Evolutionary conservation across 2,113 vertebrate species (phyloP).

Genomic region (Butorides virescens): DNA sequence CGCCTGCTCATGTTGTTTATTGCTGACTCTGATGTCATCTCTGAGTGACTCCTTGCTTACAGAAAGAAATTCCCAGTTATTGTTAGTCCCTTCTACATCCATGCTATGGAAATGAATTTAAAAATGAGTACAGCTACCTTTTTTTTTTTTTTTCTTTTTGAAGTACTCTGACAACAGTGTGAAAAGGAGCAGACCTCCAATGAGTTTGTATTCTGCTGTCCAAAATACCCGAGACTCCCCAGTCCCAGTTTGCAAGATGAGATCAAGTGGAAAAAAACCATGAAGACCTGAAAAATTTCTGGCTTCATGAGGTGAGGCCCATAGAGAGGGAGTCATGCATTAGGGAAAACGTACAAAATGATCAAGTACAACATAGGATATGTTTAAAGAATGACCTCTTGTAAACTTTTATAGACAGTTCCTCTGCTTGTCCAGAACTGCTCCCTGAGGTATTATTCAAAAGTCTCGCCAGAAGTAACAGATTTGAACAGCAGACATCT

Average conservation of each 20-base stretch:
- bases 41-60: not conserved
- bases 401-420: conserved; percentile 34
- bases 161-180: not conserved
- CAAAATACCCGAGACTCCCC: not conserved
- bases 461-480: conserved; percentile 32
- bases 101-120: not conserved
- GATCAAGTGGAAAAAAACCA: not conserved
- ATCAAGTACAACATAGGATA: not conserved
- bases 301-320: not conserved
- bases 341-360: not conserved
- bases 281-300: not conserved
- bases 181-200: not conserved
- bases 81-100: accelerated
- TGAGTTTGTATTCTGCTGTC: not conserved
- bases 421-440: not conserved
- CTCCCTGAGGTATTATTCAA: not conserved
- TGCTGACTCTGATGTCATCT: not conserved
- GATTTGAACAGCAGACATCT: conserved; percentile 34
- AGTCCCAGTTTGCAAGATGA: not conserved
- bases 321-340: not conserved
- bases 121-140: not conserved
- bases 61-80: not conserved
- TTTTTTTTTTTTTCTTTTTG: not conserved
- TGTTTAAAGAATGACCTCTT: conserved; percentile 9
- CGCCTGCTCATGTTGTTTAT: not conserved